Conservation (phyloP, 2,888 invertebrate species). For the Aphidius colemani region DNA sequence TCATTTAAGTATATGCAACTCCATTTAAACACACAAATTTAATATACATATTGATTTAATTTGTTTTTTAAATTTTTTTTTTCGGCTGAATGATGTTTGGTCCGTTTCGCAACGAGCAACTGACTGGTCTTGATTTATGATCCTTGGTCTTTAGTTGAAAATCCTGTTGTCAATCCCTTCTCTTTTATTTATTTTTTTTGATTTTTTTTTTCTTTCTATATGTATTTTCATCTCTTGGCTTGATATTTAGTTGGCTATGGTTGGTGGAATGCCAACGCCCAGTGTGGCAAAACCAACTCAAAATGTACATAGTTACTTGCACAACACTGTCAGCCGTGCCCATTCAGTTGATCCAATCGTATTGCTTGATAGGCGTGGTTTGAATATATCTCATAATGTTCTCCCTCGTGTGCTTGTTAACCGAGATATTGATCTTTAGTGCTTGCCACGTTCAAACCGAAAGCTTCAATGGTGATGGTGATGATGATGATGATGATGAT, state of each 20-base stretch:
- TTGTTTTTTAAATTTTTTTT: no score
- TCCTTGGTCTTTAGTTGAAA: constrained; percentile 38
- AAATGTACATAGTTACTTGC: no score
- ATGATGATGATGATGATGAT: constrained; percentile 52
- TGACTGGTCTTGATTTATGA: constrained; percentile 59
- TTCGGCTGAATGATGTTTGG: constrained; percentile 36
- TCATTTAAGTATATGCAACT: no score
- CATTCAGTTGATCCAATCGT: constrained; percentile 31
- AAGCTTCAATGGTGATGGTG: constrained; percentile 43
- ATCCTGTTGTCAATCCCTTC: constrained; percentile 19
- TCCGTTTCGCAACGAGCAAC: constrained; percentile 49
- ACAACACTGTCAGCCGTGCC: background rate
- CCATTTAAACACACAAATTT: constrained; percentile 10
- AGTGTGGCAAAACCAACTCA: no score
- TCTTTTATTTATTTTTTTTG: background rate
- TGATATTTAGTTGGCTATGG: background rate
- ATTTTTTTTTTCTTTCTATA: no score
- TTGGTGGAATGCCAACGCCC: constrained; percentile 26
- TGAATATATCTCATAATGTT: constrained; percentile 28
- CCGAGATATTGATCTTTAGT: constrained; percentile 57
- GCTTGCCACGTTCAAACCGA: constrained; percentile 27
- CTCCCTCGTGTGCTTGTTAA: constrained; percentile 37
- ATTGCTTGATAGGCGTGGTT: constrained; percentile 31
- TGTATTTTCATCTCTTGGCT: no score
- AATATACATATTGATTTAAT: background rate